Evolutionary conservation across 2,888 invertebrate genomes (phyloP).

Genomic region (Dryocosmus kuriphilus): DNA sequence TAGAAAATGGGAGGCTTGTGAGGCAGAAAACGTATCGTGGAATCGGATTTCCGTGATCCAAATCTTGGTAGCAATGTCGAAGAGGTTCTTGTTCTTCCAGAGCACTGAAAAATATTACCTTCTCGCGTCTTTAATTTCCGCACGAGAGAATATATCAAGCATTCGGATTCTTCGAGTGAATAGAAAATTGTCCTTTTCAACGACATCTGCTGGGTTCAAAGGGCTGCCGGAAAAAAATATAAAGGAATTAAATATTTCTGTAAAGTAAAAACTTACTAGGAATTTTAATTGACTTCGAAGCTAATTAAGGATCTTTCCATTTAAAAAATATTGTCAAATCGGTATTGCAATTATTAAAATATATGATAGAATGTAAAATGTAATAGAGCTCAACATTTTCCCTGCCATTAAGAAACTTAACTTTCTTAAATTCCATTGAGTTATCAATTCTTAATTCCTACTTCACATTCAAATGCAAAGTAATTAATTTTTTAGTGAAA

Average conservation of each 20-base stretch:
- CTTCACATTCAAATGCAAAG: too few relatives aligned
- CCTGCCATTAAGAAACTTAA: not conserved
- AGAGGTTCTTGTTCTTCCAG: slow-evolving; percentile 31
- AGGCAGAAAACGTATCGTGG: not conserved
- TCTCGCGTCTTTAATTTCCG: slow-evolving; percentile 18
- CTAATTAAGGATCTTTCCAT: not conserved
- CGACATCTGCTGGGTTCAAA: not conserved
- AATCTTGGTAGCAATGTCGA: slow-evolving; percentile 28
- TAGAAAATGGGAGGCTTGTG: slow-evolving; percentile 3
- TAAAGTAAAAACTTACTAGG: not conserved
- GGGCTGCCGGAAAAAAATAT: not conserved
- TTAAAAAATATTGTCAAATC: not conserved
- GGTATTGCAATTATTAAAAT: too few relatives aligned
- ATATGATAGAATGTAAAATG: too few relatives aligned
- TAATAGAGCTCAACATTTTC: not conserved
- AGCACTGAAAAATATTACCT: slow-evolving; percentile 16
- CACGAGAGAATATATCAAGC: not conserved
- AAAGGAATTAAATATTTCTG: not conserved
- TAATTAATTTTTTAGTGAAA: too few relatives aligned
- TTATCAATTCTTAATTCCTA: too few relatives aligned
- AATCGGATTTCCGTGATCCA: slow-evolving; percentile 5
- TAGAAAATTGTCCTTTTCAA: not conserved
- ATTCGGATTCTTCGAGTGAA: not conserved
- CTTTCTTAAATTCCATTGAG: not conserved
- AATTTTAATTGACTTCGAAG: not conserved